Evolutionary conservation across 92 coral and sea anemone genomes (phyloP).

Genomic region (Siderastrea siderea): DNA sequence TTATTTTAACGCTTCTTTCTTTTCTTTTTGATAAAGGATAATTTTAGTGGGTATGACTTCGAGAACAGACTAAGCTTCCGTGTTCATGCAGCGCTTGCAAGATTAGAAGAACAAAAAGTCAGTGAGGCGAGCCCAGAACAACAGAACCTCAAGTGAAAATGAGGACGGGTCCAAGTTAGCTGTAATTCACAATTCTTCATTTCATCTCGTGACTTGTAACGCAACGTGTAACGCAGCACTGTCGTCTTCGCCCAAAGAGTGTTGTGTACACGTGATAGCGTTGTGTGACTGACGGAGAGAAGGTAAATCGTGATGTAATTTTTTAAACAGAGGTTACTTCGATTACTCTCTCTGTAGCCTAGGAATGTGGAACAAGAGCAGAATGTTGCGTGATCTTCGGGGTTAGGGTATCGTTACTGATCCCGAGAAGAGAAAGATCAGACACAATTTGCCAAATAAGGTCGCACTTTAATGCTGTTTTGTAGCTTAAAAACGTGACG

Average conservation of each 20-base stretch:
- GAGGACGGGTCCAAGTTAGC: not conserved
- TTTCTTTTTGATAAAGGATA: slow-evolving; percentile 62
- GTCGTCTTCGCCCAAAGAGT: too few relatives aligned
- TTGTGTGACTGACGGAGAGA: not conserved
- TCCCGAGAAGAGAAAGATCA: too few relatives aligned
- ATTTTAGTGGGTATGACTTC: slow-evolving; percentile 93
- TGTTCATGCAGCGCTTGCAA: slow-evolving; percentile 90
- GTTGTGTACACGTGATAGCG: not conserved
- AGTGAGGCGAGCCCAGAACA: not conserved
- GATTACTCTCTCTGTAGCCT: too few relatives aligned
- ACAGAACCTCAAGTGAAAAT: not conserved
- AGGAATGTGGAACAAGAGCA: too few relatives aligned
- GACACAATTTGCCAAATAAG: too few relatives aligned
- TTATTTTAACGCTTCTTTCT: not conserved
- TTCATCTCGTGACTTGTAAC: not conserved
- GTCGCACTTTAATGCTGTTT: not conserved
- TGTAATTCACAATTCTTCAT: too few relatives aligned
- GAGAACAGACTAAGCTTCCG: slow-evolving; percentile 95
- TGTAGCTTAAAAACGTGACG: not conserved
- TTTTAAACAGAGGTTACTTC: not conserved
- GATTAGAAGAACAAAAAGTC: slow-evolving; percentile 74
- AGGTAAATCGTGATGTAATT: not conserved
- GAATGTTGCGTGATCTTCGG: too few relatives aligned
- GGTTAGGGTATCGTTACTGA: too few relatives aligned
- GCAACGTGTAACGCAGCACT: not conserved